Conservation (phyloP, 2,113 vertebrate genomes). For the Hippocampus guttulatus region DNA sequence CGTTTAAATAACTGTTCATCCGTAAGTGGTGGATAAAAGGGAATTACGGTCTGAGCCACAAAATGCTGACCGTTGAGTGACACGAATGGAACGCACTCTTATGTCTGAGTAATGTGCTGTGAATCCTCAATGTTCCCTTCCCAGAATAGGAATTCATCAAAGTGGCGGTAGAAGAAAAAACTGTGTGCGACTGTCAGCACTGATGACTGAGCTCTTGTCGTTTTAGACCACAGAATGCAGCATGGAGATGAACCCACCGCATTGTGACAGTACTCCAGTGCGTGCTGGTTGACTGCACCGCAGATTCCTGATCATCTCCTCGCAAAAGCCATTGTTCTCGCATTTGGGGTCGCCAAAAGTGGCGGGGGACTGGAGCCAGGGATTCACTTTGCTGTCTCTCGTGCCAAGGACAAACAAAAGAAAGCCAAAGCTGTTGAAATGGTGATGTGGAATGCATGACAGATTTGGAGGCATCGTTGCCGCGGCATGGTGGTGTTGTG, state of each 20-base stretch:
- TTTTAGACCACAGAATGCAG: constrained; percentile 13
- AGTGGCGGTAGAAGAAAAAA: constrained; percentile 21
- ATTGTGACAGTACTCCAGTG: constrained; percentile 33
- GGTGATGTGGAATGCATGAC: constrained; percentile 8
- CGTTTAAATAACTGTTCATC: constrained; percentile 2
- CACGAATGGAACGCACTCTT: neutral
- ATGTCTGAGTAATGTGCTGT: constrained; percentile 38
- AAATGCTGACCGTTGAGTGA: constrained; percentile 23
- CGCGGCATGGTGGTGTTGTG: neutral
- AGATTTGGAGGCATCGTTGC: constrained; percentile 15
- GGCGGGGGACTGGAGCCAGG: constrained; percentile 28
- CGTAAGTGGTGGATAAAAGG: constrained; percentile 2
- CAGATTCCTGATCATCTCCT: constrained; percentile 33
- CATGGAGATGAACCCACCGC: constrained; percentile 15
- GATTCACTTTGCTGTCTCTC: constrained; percentile 32
- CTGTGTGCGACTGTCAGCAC: constrained; percentile 23
- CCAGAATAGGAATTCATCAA: constrained; percentile 48
- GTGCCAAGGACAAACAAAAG: constrained; percentile 26
- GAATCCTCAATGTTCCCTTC: constrained; percentile 38
- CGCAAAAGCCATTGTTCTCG: constrained; percentile 41
- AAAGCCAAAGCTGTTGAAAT: constrained; percentile 24
- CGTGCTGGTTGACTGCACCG: constrained; percentile 28
- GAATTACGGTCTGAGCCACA: constrained; percentile 29
- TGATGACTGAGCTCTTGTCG: constrained; percentile 15
- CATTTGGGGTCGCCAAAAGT: constrained; percentile 19